Base-by-base conservation (phyloP, 2,888 invertebrate genomes). In the Tetragonisca angustula region DNA sequence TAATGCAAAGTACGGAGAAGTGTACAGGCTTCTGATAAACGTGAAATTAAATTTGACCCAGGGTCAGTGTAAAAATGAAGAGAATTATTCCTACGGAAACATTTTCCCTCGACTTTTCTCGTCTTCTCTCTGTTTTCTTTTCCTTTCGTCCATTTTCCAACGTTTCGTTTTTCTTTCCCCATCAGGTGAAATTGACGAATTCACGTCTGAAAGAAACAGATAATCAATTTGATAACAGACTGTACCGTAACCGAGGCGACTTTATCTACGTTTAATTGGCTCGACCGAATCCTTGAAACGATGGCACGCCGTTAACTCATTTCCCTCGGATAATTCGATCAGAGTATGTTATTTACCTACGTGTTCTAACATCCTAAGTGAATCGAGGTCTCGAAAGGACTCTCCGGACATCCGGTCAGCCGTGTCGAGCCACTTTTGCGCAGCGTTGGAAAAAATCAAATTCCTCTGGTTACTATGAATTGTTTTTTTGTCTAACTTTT, bases 191-290 rank as follows among this genome's bases (percentile, higher is more conserved):
- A 32, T 67, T 15, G 62, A 54, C 32, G 27, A 74, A 78, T 83
- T 73, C 64, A 83, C 76, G 49, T 61, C 59, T 50, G 43, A 17
- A 2, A 36, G 59, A 56, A 6, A 54, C 21, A 64, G 43, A 62
- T 62, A 75, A 72, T 69, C 83, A 84, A 83, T 79, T 79, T 75
- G 69, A 73, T 83, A 76, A 72, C 84, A 64, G 68, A 43, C n/a
- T 24, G 52, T 5, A 36, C 68, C n/a, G 19, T 83, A 76, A 75
- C 59, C 64, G 74, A 67, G 73, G 64, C 54, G 73, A 84, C 64
- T 78, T 81, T 68, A 67, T 84, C 71, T 52, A 50, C 61, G 50
- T 61, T 61, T 84, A 84, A 84, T 80, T 84, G 75, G 74, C 56
- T 78, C 77, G 80, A 84, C 56, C 69, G 75, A 75, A 76, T 78